These are phyloP conservation scores for Eulemur rufifrons DNA, from an alignment of 2,113 vertebrate genomes.

Conservation along the genomic window DNA sequence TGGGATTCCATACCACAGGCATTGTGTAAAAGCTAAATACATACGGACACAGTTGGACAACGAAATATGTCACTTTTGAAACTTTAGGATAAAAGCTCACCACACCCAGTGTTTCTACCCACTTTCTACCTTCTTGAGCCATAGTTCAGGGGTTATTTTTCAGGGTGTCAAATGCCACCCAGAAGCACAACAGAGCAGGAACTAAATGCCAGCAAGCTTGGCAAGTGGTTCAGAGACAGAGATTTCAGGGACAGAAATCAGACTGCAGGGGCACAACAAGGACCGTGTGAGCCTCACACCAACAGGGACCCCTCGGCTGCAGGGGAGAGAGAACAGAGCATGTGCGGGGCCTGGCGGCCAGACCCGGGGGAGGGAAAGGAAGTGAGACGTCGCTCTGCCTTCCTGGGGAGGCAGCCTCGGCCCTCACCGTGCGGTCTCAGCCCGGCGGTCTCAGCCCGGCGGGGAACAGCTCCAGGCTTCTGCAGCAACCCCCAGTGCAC, in stretches of 20 bases:
- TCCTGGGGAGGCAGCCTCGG: neutral
- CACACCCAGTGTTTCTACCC: rapidly evolving
- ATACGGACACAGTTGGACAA: neutral
- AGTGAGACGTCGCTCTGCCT: neutral
- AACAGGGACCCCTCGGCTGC: neutral
- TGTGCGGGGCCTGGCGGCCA: rapidly evolving
- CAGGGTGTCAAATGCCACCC: neutral
- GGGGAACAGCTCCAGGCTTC: neutral
- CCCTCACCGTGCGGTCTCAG: too few relatives aligned
- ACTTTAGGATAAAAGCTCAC: neutral
- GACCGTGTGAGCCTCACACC: neutral
- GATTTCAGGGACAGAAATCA: neutral
- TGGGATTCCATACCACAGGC: neutral
- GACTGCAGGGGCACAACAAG: neutral
- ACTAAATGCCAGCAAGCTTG: neutral
- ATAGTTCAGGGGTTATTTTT: neutral
- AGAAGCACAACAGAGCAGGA: neutral
- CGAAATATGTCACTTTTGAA: neutral
- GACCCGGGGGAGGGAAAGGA: neutral
- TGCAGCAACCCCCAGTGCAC: neutral
- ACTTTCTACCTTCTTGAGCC: neutral
- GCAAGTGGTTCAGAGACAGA: neutral
- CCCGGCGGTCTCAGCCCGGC: neutral
- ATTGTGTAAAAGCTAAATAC: neutral
- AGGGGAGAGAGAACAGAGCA: neutral